Base-by-base conservation (phyloP, 2,113 vertebrate genomes). In the Eulemur macaco region DNA sequence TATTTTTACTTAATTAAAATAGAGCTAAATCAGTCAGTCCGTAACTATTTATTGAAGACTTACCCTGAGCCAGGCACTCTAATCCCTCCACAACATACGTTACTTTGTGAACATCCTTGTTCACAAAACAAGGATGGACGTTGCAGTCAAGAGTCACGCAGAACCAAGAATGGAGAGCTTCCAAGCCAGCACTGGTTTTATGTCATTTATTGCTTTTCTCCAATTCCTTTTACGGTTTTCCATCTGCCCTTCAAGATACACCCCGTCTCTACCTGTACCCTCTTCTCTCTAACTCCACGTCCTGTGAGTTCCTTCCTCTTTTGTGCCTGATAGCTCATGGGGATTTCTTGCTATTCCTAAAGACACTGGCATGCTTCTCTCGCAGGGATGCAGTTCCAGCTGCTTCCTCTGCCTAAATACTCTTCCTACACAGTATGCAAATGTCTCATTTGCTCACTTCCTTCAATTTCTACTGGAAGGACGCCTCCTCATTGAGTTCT, bases 1-100 rank as follows among this genome's bases (percentile, higher is more conserved):
- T 69, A 87, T 34, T 68, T 94, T 86, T 60, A 47, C 7, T 81
- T 54, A 92, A 69, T 68, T 5, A 63, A 58, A 68, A 47, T 63
- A 54, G 76, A 63, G 6, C 27, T 66, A 81, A 86, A 5, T 60
- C 56, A 54, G 20, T 47, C 42, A 50, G 34, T 73, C 7, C 39
- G 27, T 68, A 85, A 18, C 1, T 52, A 50, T 63, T 42, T 63
- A 54, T 4, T 47, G 66, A 86, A 77, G 11, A 17, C 3, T 37
- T 39, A 8, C 18, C 4, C 31, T 68, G n/a, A 54, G 42, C 0
- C 4, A 63, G 18, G 8, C 23, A 56, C 31, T 31, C 10, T 78
- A 13, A 66, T 47, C 18, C 18, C 27, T 66, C 6, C 21, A 45
- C 12, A 73, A 23, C 37, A 52, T 21, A 47, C 3, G 29, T 23